phyloP scores from a whole-genome alignment of 2,888 invertebrate genomes.

The Tanaodytes sp. region DNA sequence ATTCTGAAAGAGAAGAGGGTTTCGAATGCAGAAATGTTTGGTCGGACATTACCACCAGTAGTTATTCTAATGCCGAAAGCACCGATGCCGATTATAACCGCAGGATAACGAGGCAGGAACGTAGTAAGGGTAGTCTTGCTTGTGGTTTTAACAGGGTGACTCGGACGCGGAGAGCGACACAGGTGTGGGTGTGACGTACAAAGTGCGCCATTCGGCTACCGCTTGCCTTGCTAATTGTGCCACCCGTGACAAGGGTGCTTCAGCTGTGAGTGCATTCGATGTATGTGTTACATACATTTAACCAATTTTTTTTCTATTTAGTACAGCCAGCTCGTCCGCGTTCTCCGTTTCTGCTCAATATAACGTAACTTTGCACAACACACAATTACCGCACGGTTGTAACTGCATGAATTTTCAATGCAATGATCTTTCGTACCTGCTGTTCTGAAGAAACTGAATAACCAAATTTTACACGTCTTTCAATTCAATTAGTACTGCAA shows the following conservation, averaged over 20 bases:
- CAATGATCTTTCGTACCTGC: too few species aligned
- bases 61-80: too few species aligned
- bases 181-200: slow-evolving; percentile 81
- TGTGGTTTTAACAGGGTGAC: slow-evolving; percentile 70
- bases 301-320: slow-evolving; percentile 44
- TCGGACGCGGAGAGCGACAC: slow-evolving; percentile 74
- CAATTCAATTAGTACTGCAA: too few species aligned
- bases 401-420: too few species aligned
- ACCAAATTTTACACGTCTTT: too few species aligned
- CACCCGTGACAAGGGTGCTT: slow-evolving; percentile 70
- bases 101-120: too few species aligned
- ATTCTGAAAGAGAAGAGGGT: too few species aligned
- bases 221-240: slow-evolving; percentile 72
- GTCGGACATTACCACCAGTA: too few species aligned
- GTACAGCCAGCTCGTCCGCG: slow-evolving; percentile 48
- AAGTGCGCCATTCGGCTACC: slow-evolving; percentile 73
- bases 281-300: slow-evolving; percentile 57
- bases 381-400: too few species aligned
- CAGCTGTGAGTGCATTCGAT: slow-evolving; percentile 70
- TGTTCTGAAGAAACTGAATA: too few species aligned
- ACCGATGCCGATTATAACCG: too few species aligned
- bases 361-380: slow-evolving; percentile 40
- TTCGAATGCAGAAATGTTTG: too few species aligned
- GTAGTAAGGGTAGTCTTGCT: slow-evolving; percentile 71
- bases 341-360: slow-evolving; percentile 35